Percentiles rank a stretch among this genome's conserved stretches.
Conservation (phyloP, 2,113 vertebrate genomes). For the Cardinalis cardinalis region DNA sequence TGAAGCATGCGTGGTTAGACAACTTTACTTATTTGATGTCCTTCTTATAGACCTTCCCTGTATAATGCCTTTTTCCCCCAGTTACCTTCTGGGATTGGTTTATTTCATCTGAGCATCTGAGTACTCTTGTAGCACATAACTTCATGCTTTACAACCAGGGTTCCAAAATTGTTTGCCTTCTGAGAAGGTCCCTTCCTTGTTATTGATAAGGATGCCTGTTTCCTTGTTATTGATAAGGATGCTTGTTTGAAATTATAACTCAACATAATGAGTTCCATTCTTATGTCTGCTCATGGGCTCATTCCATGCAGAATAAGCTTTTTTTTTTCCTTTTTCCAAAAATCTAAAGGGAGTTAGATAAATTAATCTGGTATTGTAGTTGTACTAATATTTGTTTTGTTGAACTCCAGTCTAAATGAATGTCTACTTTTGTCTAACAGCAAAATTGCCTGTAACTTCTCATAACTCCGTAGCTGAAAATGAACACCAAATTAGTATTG, state of each 20-base stretch:
- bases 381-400: background rate
- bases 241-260: background rate
- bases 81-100: background rate
- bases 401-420: background rate
- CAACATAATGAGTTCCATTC: accelerated
- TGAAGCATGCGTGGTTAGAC: background rate
- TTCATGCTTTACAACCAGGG: background rate
- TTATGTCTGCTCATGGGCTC: accelerated
- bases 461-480: background rate
- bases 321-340: background rate
- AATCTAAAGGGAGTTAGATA: background rate
- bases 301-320: background rate
- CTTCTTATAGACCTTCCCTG: background rate
- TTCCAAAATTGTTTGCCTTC: background rate
- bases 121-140: background rate
- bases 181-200: background rate
- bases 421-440: background rate
- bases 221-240: background rate
- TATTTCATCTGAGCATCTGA: background rate
- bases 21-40: background rate
- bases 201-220: background rate
- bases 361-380: background rate
- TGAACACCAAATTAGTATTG: background rate
- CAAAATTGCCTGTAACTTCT: background rate
- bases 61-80: background rate